A percentile compares a stretch with the other conserved stretches of the same genome.
phyloP scores from a whole-genome alignment of 2,797 vertebrate genomes.

The Pipistrellus nathusii region DNA sequence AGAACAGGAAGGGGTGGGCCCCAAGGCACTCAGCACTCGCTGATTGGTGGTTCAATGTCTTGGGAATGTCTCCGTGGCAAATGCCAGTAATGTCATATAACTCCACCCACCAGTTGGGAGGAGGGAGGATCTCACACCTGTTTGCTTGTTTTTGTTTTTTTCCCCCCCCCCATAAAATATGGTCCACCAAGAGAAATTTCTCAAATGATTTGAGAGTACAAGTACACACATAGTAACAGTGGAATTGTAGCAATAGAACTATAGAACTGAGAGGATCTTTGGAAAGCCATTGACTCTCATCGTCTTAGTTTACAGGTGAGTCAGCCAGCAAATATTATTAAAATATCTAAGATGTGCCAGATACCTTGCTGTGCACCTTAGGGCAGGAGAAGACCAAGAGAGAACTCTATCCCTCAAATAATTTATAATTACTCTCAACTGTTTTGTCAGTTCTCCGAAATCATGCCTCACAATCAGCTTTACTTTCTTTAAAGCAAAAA shows the following conservation, averaged over 20 bases:
- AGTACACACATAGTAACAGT: neutral
- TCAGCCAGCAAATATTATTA: neutral
- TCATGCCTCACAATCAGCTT: slow-evolving; percentile 4
- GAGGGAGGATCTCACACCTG: no score
- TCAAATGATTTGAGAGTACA: neutral
- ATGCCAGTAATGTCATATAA: no score
- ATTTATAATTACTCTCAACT: neutral
- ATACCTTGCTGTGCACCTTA: neutral
- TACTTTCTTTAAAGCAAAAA: slow-evolving; percentile 80
- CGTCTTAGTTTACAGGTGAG: neutral
- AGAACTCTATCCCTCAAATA: neutral
- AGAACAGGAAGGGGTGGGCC: no score
- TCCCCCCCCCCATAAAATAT: neutral
- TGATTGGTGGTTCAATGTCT: no score
- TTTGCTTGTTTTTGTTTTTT: no score
- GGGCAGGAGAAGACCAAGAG: neutral
- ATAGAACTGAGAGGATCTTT: neutral
- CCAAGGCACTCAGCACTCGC: no score
- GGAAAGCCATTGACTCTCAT: neutral
- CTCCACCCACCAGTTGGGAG: no score
- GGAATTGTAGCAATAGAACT: neutral
- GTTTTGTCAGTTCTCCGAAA: neutral
- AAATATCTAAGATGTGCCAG: neutral
- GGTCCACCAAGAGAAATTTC: neutral
- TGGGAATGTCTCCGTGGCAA: no score